Evolutionary conservation across 2,113 vertebrate species (phyloP), one percentile per base, ranked within the genome.

Genomic region (Ia io): DNA sequence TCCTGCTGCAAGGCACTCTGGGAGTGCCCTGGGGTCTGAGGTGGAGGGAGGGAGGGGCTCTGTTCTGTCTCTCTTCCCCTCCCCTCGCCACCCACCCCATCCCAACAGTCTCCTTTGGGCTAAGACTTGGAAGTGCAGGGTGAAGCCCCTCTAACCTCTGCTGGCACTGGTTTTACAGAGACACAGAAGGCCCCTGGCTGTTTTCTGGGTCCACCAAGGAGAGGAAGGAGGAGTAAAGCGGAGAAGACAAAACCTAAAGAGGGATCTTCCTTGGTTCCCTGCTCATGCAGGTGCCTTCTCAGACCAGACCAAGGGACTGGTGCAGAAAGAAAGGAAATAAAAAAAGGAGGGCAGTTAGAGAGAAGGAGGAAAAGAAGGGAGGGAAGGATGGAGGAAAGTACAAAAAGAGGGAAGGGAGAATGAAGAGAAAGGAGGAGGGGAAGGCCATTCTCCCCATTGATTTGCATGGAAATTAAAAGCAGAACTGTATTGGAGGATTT

Each of bases 391-490:
- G n/a, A 59, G 4, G 6, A 3, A 30, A 23, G 28, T 2, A 80
- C 56, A 63, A 9, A 73, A 51, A 9, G 28, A 37, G 9, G 37
- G 13, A 67, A 42, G 69, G 18, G 22, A 20, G 49, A 16, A 69
- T n/a, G 70, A 42, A 56, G 16, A 17, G 56, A 2, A 8, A n/a
- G 25, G 28, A 28, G 4, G 30, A n/a, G 67, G 51, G 17, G 40
- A 51, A 71, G 35, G n/a, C 47, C 51, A 6, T 84, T 73, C 44
- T 95, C 13, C 5, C 17, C 42, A 5, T 47, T 94, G 74, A 90
- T 95, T 77, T 71, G 16, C 76, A 44, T 96, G 61, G 67, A 97
- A 90, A 95, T 92, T 78, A 56, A 94, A 83, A 92, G 65, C 70
- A 93, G 80, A 96, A 76, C 32, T 84, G 47, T 47, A 5, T 23